Conservation (phyloP, 2,888 invertebrate genomes). For the Tetragnatha montana region DNA sequence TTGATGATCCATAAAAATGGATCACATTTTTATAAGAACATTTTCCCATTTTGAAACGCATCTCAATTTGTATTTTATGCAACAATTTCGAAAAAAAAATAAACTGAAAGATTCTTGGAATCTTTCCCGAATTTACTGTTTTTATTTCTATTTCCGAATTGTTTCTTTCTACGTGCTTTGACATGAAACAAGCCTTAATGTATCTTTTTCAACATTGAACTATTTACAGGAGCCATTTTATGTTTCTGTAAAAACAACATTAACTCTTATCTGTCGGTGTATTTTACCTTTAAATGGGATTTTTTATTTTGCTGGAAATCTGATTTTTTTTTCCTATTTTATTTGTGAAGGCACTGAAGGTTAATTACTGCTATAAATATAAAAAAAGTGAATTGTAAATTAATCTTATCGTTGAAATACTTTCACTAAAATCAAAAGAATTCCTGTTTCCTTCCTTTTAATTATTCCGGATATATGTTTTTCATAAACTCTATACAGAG, state of each 20-base stretch:
- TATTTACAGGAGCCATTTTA: slow-evolving; percentile 3
- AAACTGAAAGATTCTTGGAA: background rate
- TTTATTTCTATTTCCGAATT: background rate
- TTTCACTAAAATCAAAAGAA: background rate
- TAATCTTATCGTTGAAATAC: background rate
- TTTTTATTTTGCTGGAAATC: slow-evolving; percentile 11
- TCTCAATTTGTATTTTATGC: background rate
- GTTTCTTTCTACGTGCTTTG: slow-evolving; percentile 12
- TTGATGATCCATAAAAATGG: no score
- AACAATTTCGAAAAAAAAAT: background rate
- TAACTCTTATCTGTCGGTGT: background rate
- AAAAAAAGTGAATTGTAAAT: background rate
- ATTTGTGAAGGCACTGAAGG: background rate
- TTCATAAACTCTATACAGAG: no score
- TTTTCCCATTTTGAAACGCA: background rate
- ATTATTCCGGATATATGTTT: no score
- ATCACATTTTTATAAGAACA: no score
- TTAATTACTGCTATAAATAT: slow-evolving; percentile 14
- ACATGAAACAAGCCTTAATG: background rate
- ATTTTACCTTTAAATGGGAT: slow-evolving; percentile 6
- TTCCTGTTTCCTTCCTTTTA: background rate
- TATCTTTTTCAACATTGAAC: background rate
- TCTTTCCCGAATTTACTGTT: background rate
- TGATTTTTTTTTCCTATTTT: background rate
- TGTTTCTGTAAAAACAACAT: background rate